Evolutionary conservation across 2,113 vertebrate genomes (phyloP).

Genomic region (Melanostigma gelatinosum): DNA sequence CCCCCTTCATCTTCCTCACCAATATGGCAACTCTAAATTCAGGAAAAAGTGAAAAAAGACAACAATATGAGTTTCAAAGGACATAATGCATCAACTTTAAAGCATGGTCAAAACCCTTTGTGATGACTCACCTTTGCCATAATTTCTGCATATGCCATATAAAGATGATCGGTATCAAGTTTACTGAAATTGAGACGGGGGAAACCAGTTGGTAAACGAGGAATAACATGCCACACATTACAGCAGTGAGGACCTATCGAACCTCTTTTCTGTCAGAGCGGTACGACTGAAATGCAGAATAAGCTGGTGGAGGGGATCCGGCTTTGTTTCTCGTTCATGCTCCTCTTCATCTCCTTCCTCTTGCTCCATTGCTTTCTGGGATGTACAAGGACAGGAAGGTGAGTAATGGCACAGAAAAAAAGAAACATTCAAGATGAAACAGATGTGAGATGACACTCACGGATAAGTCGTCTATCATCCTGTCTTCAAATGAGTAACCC

Average conservation of each 20-base stretch:
- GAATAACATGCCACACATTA: not conserved
- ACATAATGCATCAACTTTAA: not conserved
- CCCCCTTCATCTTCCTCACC: constrained; percentile 87
- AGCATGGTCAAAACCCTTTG: not conserved
- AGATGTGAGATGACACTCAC: constrained; percentile 78
- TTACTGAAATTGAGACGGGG: constrained; percentile 75
- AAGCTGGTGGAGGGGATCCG: constrained; percentile 93
- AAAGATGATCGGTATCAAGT: constrained; percentile 85
- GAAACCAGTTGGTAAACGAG: not conserved
- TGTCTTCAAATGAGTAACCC: constrained; percentile 92
- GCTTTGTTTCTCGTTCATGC: constrained; percentile 86
- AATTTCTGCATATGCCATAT: constrained; percentile 86
- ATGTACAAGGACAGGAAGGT: not conserved
- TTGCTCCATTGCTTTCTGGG: constrained; percentile 86
- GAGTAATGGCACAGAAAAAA: not conserved
- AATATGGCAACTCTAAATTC: constrained; percentile 89
- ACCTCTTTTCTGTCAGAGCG: constrained; percentile 94
- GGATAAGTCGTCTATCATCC: constrained; percentile 94
- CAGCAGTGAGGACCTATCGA: constrained; percentile 12
- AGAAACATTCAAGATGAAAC: not conserved
- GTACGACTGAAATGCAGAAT: constrained; percentile 96
- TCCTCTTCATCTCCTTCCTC: constrained; percentile 90
- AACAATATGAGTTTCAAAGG: not conserved
- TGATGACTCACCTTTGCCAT: constrained; percentile 83
- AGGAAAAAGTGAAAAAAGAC: not conserved